Evolutionary conservation across 2,113 vertebrate genomes (phyloP).

Genomic region (Aptenodytes forsteri): DNA sequence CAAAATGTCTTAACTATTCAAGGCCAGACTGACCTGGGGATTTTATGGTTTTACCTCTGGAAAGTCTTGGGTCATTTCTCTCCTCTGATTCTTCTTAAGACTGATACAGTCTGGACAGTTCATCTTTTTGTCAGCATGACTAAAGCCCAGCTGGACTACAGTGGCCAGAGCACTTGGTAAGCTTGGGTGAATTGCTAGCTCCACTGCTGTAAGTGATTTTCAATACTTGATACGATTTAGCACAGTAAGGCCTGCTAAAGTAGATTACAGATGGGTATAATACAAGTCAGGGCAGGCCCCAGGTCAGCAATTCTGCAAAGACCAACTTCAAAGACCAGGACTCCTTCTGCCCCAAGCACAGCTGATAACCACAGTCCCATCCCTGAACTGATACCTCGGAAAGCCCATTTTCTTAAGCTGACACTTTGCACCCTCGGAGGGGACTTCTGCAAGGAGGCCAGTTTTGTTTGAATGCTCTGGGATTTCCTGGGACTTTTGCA

Average conservation of each 20-base stretch:
- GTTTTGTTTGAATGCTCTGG: not conserved
- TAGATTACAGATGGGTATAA: slow-evolving; percentile 21
- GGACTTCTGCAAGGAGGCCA: not conserved
- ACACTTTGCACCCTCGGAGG: not conserved
- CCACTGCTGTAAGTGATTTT: not conserved
- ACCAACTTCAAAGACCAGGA: not conserved
- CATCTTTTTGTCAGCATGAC: not conserved
- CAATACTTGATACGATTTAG: not conserved
- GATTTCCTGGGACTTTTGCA: not conserved
- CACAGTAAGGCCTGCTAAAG: slow-evolving; percentile 31
- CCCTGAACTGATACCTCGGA: not conserved
- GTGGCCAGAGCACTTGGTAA: not conserved
- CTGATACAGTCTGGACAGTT: not conserved
- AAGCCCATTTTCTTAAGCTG: not conserved
- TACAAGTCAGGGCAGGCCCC: slow-evolving; percentile 1
- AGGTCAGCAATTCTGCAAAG: slow-evolving; percentile 2
- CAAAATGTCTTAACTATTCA: not conserved
- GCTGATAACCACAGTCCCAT: not conserved
- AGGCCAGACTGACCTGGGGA: not conserved
- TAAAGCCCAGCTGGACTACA: not conserved
- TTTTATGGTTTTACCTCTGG: not conserved
- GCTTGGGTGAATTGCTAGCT: not conserved
- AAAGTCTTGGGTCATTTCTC: not conserved
- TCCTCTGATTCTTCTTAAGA: not conserved
- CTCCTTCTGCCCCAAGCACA: not conserved